A percentile compares a stretch with the other conserved stretches of the same genome.
phyloP scores from a whole-genome alignment of 2,797 vertebrate genomes.

The Hoplostethus mediterraneus region DNA sequence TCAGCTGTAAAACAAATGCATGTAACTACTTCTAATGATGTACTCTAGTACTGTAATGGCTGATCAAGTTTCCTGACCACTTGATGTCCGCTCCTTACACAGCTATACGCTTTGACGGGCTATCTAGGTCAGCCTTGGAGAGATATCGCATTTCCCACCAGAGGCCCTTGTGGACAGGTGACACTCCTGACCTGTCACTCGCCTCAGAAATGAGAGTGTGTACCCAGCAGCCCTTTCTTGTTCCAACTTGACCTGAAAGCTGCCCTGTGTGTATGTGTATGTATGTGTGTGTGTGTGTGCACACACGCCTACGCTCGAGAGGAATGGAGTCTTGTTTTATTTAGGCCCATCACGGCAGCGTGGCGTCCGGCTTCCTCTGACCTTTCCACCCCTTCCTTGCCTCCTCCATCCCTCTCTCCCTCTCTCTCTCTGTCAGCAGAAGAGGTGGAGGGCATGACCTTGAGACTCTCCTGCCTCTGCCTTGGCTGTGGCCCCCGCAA shows the following conservation, averaged over 20 bases:
- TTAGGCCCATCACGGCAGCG: slow-evolving; percentile 58
- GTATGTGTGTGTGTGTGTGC: slow-evolving; percentile 14
- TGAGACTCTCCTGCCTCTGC: slow-evolving; percentile 64
- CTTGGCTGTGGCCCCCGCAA: slow-evolving; percentile 48
- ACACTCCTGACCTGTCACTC: slow-evolving; percentile 75
- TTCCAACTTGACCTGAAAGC: slow-evolving; percentile 68
- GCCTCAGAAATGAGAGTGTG: slow-evolving; percentile 56
- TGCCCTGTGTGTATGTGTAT: slow-evolving; percentile 3
- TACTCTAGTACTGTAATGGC: slow-evolving; percentile 23
- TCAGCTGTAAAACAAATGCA: slow-evolving; percentile 30
- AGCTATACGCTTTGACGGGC: slow-evolving; percentile 18
- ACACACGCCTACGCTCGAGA: not conserved
- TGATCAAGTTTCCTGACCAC: slow-evolving; percentile 52
- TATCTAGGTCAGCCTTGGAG: slow-evolving; percentile 44
- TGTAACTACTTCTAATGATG: slow-evolving; percentile 45
- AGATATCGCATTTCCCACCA: slow-evolving; percentile 56
- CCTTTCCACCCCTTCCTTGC: slow-evolving; percentile 39
- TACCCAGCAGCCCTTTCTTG: slow-evolving; percentile 64
- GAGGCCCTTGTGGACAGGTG: slow-evolving; percentile 60
- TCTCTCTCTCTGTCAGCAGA: slow-evolving; percentile 70
- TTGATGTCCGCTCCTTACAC: slow-evolving; percentile 38
- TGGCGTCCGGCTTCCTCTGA: slow-evolving; percentile 52
- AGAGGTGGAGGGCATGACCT: slow-evolving; percentile 74
- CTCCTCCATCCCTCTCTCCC: slow-evolving; percentile 24
- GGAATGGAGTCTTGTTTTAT: slow-evolving; percentile 67